These are phyloP conservation scores for Artemia franciscana DNA, from an alignment of 1,140 invertebrate genomes.

Conservation along the genomic window DNA sequence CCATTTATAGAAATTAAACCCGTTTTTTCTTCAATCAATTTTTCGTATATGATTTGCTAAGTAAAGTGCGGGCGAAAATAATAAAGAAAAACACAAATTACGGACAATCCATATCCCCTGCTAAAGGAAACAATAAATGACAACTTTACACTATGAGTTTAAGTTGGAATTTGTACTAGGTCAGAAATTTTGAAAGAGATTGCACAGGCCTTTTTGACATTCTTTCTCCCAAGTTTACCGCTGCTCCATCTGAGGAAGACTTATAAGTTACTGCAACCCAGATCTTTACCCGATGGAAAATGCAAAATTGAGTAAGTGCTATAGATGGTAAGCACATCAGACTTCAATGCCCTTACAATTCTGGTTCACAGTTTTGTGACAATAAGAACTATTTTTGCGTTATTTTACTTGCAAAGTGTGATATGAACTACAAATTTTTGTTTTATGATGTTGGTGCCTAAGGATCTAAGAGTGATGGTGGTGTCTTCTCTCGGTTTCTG, in stretches of 20 bases:
- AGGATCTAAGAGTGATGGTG: constrained; percentile 20
- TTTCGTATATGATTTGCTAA: no score
- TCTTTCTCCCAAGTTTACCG: background rate
- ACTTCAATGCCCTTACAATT: constrained; percentile 21
- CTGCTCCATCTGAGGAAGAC: background rate
- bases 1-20: no score
- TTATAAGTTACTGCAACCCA: background rate
- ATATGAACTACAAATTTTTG: constrained; percentile 24
- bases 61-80: background rate
- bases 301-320: constrained; percentile 21
- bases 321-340: constrained; percentile 27
- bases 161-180: background rate
- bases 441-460: constrained; percentile 22
- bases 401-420: constrained; percentile 24
- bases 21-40: no score
- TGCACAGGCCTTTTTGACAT: background rate
- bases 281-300: constrained; percentile 13
- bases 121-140: background rate
- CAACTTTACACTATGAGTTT: background rate
- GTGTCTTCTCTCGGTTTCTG: constrained; percentile 15
- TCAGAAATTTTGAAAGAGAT: background rate
- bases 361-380: constrained; percentile 25
- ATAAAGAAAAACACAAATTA: background rate
- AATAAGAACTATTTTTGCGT: constrained; percentile 26
- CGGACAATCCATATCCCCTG: background rate